phyloP scores from a whole-genome alignment of 2,113 vertebrate genomes.

The Mormoops blainvillei region DNA sequence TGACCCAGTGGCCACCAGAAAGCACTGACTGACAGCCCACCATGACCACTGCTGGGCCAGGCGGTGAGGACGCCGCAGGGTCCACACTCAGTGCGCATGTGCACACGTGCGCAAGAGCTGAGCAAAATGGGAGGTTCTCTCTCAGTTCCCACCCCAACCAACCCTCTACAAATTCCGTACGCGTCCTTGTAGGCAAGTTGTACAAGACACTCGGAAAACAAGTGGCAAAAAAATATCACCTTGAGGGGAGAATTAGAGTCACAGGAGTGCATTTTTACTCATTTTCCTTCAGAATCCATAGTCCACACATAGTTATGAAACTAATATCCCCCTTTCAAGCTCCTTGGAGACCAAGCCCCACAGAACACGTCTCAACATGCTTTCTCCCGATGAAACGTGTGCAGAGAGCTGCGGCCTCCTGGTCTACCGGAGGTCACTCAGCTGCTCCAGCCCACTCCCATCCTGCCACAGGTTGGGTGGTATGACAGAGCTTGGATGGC shows the following conservation, averaged over 20 bases:
- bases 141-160: background rate
- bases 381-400: background rate
- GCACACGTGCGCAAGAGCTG: accelerated
- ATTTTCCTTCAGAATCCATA: background rate
- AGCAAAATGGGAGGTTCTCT: background rate
- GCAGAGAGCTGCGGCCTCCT: background rate
- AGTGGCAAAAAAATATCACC: background rate
- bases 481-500: too few species aligned
- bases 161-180: background rate
- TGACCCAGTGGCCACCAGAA: background rate
- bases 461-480: background rate
- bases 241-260: background rate
- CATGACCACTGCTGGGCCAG: accelerated
- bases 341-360: background rate
- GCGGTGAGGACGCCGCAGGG: background rate
- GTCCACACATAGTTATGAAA: background rate
- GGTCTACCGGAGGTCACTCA: background rate
- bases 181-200: background rate
- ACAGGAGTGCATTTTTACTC: background rate
- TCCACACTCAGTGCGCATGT: accelerated
- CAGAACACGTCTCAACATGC: background rate
- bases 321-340: background rate
- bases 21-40: background rate
- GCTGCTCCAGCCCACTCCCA: accelerated
- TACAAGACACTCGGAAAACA: background rate